Conservation (phyloP, 2,113 vertebrate species). For the Peromyscus maniculatus region DNA sequence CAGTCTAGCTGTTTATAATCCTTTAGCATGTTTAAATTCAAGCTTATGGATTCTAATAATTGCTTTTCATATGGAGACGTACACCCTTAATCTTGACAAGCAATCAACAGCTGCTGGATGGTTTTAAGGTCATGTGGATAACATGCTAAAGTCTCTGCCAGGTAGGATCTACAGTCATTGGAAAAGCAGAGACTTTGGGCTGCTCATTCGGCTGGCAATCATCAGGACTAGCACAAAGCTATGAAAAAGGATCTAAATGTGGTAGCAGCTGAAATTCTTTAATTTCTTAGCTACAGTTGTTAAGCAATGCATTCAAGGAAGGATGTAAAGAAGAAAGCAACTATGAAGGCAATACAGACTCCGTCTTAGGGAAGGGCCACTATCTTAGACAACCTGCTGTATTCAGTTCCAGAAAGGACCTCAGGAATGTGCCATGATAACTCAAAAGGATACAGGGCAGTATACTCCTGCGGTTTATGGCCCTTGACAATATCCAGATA, state of each 20-base stretch:
- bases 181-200: not conserved
- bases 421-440: too few species aligned
- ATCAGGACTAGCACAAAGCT: not conserved
- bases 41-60: not conserved
- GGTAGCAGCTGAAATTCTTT: not conserved
- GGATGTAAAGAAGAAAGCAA: not conserved
- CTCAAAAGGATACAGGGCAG: too few species aligned
- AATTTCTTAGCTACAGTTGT: not conserved
- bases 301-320: not conserved
- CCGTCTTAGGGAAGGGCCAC: too few species aligned
- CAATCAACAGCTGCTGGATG: not conserved
- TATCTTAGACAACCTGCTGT: too few species aligned
- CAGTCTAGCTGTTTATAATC: not conserved
- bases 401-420: too few species aligned
- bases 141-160: not conserved
- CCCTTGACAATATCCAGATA: too few species aligned
- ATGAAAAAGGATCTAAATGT: not conserved
- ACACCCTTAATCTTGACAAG: not conserved
- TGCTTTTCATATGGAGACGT: not conserved
- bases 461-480: too few species aligned
- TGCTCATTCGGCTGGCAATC: not conserved
- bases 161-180: not conserved
- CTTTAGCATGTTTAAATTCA: not conserved
- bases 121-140: not conserved
- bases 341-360: too few species aligned